Conservation (phyloP, 1,140 invertebrate species). For the Penaeus japonicus region DNA sequence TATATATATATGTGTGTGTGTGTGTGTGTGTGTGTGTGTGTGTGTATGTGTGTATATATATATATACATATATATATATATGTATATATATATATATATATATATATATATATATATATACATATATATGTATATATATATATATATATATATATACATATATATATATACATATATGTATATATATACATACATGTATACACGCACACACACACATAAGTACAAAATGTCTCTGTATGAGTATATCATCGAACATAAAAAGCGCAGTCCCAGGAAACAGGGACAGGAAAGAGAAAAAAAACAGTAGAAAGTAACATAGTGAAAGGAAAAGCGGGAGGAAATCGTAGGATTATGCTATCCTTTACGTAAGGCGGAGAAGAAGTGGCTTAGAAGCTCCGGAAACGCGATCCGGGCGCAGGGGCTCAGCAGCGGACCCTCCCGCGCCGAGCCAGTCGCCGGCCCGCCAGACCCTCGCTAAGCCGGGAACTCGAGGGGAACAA, state of each 20-base stretch:
- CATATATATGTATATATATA: background rate
- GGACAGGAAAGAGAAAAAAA: background rate
- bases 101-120: background rate
- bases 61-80: background rate
- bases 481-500: no score
- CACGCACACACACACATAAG: background rate
- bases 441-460: no score
- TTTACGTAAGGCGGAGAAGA: background rate
- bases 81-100: background rate
- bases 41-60: background rate
- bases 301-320: background rate
- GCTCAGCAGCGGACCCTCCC: background rate
- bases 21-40: background rate
- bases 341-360: background rate
- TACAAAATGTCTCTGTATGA: slow-evolving; percentile 7
- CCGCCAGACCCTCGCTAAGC: no score
- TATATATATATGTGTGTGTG: background rate
- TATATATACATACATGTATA: background rate
- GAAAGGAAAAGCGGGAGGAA: background rate
- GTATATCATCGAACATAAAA: background rate
- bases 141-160: slow-evolving; percentile 6
- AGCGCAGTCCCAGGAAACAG: background rate
- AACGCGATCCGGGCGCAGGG: background rate
- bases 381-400: background rate
- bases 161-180: background rate